phyloP scores from a whole-genome alignment of 1,140 invertebrate genomes.

The Babylonia areolata region DNA sequence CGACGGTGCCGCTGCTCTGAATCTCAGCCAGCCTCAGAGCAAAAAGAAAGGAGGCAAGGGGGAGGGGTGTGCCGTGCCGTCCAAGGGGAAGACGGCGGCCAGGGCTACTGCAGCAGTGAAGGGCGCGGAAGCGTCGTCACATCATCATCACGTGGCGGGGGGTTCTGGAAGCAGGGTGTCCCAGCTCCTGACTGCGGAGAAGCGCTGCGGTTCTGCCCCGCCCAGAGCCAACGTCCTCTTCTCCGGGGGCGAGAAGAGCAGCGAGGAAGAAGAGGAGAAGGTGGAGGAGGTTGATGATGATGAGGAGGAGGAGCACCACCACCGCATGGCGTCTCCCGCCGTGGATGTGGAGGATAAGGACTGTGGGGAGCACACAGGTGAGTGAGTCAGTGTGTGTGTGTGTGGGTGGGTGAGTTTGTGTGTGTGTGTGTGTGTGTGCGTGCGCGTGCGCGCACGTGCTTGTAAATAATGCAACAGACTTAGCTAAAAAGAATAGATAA shows the following conservation, averaged over 20 bases:
- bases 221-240: not conserved
- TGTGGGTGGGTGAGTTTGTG: not conserved
- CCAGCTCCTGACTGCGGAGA: constrained; percentile 9
- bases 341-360: constrained; percentile 21
- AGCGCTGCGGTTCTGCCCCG: constrained; percentile 36
- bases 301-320: not conserved
- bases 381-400: not conserved
- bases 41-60: not conserved
- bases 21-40: not conserved
- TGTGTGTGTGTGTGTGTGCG: not conserved
- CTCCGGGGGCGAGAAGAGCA: not conserved
- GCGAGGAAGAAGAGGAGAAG: not conserved
- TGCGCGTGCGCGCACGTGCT: not conserved
- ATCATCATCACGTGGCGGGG: constrained; percentile 13
- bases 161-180: not conserved
- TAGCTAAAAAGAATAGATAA: no score
- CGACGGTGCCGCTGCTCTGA: not conserved
- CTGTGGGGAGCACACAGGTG: constrained; percentile 22
- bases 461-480: not conserved
- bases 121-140: not conserved
- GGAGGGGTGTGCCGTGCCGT: not conserved
- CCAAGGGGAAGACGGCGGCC: not conserved
- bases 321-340: not conserved
- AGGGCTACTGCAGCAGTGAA: not conserved
- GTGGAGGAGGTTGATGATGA: not conserved